Conservation (phyloP, 1,140 invertebrate genomes). For the Hypothenemus hampei region DNA sequence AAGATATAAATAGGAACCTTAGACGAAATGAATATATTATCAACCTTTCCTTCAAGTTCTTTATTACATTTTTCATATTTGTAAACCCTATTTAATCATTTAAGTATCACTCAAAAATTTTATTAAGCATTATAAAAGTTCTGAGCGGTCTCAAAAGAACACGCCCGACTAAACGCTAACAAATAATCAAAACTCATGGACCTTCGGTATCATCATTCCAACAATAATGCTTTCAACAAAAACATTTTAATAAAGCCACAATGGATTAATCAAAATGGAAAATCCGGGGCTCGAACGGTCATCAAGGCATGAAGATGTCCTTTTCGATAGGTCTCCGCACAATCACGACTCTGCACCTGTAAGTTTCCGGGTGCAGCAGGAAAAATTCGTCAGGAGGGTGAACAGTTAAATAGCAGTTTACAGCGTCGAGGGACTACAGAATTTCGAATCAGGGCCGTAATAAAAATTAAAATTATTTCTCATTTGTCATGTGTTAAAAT, state of each 20-base stretch:
- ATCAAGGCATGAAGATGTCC: slow-evolving; percentile 35
- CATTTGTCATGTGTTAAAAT: too few relatives aligned
- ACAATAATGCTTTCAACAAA: slow-evolving; percentile 25
- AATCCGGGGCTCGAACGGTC: slow-evolving; percentile 29
- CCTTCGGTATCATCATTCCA: slow-evolving; percentile 15
- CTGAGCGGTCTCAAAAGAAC: background rate
- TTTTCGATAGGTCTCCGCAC: slow-evolving; percentile 21
- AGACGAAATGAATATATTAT: too few relatives aligned
- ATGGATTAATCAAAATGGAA: slow-evolving; percentile 27
- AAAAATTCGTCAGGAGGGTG: background rate
- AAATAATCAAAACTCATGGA: background rate
- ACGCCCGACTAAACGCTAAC: background rate
- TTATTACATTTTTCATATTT: too few relatives aligned
- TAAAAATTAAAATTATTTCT: too few relatives aligned
- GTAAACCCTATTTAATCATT: too few relatives aligned
- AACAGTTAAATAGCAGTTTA: background rate
- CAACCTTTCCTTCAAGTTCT: too few relatives aligned
- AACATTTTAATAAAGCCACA: slow-evolving; percentile 26
- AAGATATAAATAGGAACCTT: too few relatives aligned
- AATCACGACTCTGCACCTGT: slow-evolving; percentile 30
- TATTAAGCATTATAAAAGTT: too few relatives aligned
- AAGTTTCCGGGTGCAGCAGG: slow-evolving; percentile 24
- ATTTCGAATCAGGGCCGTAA: background rate
- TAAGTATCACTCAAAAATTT: too few relatives aligned
- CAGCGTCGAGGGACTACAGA: background rate